Evolutionary conservation across 2,888 invertebrate species (phyloP).

Genomic region (Tuberolachnus salignus): DNA sequence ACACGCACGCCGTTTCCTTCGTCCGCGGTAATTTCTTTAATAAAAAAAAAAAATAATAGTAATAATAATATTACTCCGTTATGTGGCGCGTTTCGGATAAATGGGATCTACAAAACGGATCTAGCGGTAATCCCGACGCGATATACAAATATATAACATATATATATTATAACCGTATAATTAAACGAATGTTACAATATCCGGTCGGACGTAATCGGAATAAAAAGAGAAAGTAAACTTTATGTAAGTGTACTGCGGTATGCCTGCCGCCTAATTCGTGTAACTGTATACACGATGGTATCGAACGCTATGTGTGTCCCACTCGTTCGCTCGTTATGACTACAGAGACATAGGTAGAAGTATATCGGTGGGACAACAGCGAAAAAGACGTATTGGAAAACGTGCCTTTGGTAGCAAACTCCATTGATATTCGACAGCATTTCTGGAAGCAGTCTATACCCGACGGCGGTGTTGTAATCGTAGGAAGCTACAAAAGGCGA

Average conservation of each 20-base stretch:
- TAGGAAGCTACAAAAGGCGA: no score
- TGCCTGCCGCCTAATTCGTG: not conserved
- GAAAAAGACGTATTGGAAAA: no score
- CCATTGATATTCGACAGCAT: no score
- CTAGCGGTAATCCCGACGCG: not conserved
- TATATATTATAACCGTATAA: not conserved
- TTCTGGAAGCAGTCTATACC: no score
- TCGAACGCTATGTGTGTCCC: not conserved
- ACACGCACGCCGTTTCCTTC: no score
- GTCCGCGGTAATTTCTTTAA: no score
- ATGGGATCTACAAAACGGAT: not conserved
- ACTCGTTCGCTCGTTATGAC: no score
- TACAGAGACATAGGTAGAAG: no score
- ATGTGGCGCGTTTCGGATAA: not conserved
- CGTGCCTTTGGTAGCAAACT: no score
- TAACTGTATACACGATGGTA: not conserved
- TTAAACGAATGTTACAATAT: conserved; percentile 16
- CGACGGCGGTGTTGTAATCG: no score
- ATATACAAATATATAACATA: not conserved
- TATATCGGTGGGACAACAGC: no score
- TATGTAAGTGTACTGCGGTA: not conserved
- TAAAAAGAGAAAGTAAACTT: conserved; percentile 19
- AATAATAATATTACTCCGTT: not conserved
- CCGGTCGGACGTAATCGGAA: conserved; percentile 34
- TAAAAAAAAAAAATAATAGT: no score